Percentiles rank a stretch among this genome's conserved stretches.
Evolutionary conservation across 2,113 vertebrate species (phyloP).

Genomic region (Salvelinus sp.): DNA sequence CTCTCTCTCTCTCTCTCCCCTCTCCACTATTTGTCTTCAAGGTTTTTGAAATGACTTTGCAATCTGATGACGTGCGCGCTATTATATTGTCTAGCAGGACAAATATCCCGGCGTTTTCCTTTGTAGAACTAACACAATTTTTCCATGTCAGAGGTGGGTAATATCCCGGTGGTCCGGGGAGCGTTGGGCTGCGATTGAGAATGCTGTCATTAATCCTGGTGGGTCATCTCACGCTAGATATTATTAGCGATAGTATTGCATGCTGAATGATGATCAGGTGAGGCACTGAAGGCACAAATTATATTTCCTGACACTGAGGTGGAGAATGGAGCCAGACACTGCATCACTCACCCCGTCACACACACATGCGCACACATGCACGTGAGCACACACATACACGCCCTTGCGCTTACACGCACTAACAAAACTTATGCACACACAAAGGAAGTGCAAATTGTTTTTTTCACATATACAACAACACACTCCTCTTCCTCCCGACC

Average conservation of each 20-base stretch:
- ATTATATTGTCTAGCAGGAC: constrained; percentile 99
- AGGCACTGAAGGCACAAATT: constrained; percentile 99
- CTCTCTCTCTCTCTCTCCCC: constrained; percentile 9
- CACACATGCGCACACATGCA: neutral
- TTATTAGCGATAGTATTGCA: no score
- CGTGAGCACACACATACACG: constrained; percentile 15
- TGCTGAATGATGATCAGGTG: constrained; percentile 84
- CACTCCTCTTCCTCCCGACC: no score
- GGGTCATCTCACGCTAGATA: constrained; percentile 91
- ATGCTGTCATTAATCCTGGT: constrained; percentile 99
- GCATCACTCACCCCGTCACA: constrained; percentile 37
- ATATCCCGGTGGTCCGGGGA: constrained; percentile 88
- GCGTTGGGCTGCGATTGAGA: constrained; percentile 82
- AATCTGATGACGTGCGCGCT: constrained; percentile 99
- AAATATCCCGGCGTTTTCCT: constrained; percentile 99
- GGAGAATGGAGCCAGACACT: constrained; percentile 84
- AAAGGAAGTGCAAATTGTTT: neutral
- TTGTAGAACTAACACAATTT: constrained; percentile 99
- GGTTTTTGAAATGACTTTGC: constrained; percentile 99
- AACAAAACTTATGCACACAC: neutral
- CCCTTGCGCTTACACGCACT: neutral
- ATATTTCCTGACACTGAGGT: constrained; percentile 99
- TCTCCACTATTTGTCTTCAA: constrained; percentile 99
- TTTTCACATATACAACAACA: no score
- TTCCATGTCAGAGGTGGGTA: constrained; percentile 99